phyloP scores from a whole-genome alignment of 2,113 vertebrate genomes.

The Periophthalmus modestus region DNA sequence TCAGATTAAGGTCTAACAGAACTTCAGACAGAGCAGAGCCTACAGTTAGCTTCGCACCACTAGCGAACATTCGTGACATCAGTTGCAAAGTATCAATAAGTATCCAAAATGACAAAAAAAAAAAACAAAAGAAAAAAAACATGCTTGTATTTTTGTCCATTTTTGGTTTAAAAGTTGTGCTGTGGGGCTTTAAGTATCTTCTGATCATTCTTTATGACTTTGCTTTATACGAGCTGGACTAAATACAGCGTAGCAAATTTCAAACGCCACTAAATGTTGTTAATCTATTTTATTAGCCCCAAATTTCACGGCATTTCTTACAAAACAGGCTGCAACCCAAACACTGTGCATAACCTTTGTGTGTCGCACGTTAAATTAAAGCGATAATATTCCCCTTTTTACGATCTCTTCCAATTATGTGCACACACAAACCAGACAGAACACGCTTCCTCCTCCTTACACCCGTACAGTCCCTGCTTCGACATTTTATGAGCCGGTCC shows the following conservation, averaged over 20 bases:
- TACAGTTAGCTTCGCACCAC: too few species aligned
- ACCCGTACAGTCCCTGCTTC: slow-evolving; percentile 1
- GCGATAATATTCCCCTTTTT: slow-evolving; percentile 35
- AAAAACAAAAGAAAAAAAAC: too few species aligned
- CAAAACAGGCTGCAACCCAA: background rate
- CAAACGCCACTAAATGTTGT: background rate
- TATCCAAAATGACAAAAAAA: too few species aligned
- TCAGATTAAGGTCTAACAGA: too few species aligned
- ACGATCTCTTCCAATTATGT: slow-evolving; percentile 34
- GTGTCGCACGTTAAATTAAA: slow-evolving; percentile 17
- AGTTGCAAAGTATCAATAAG: too few species aligned
- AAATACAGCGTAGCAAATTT: background rate
- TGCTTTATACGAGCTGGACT: too few species aligned
- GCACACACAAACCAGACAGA: slow-evolving; percentile 53
- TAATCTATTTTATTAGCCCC: background rate
- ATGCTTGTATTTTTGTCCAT: too few species aligned
- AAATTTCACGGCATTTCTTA: background rate
- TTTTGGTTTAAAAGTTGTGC: too few species aligned
- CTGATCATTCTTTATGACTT: too few species aligned
- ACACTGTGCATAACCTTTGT: slow-evolving; percentile 8
- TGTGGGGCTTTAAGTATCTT: too few species aligned
- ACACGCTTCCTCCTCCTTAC: slow-evolving; percentile 15
- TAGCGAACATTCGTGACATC: too few species aligned
- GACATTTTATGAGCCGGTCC: slow-evolving; percentile 36
- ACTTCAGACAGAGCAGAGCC: too few species aligned